Base-by-base conservation (phyloP, 2,888 invertebrate genomes). In the Plebejus argus region DNA sequence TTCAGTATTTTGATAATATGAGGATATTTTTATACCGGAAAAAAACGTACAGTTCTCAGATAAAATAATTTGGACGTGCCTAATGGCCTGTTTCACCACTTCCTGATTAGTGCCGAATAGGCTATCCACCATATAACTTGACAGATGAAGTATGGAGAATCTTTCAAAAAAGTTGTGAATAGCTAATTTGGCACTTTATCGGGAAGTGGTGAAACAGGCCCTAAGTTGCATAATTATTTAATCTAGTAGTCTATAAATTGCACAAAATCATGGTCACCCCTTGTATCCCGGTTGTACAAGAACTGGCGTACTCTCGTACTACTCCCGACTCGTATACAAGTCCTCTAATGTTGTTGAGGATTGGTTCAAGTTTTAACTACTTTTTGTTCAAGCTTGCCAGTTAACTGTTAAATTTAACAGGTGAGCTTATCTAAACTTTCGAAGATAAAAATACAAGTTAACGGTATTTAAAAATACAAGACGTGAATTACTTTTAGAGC, bases 331-430 rank as follows among this genome's bases (percentile, higher is more conserved):
- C 28, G 77, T 78, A 78, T 78, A 77, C 77, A 70, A 77, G 75
- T 77, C 77, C 53, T 35, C 77, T 77, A 78, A 78, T 78, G 78
- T 78, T 72, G 71, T 45, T 72, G 20, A 61, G 10, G 72, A 45
- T 72, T 72, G 72, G 72, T 72, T 45, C 72, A 72, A 72, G 45
- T 72, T 45, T 20, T 20, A 72, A 39, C 72, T 72, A 72, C 45
- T 39, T 39, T 72, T 23, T 45, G 72, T 45, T 72, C 23, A 23
- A 23, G 20, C 61, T 61, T 61, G 23, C 10, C 12, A 23, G 61
- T 61, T 61, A 61, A 61, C 20, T 58, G n/a, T 58, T 58, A 58
- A 58, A 58, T 58, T 20, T 23, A 61, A 61, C 61, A 23, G 61
- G 23, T 61, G 23, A 61, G 61, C 23, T 20, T 61, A 23, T 61